Conservation (phyloP, 1,140 invertebrate species). For the Aradophagus sp. region DNA sequence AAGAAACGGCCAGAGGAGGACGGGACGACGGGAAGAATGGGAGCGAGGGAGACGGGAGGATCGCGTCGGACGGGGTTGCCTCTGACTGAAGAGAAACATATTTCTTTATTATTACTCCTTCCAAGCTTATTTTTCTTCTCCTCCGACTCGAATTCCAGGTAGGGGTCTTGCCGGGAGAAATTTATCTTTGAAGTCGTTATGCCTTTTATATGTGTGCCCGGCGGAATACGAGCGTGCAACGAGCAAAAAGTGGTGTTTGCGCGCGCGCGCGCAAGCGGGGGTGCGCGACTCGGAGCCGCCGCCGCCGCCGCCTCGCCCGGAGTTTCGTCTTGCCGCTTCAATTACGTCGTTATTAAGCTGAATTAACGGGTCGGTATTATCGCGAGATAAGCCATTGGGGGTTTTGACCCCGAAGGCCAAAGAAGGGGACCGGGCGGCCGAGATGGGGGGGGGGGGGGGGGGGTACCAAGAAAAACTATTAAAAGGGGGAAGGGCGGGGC, state of each 20-base stretch:
- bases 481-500: conserved; percentile 4
- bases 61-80: conserved; percentile 43
- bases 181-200: conserved; percentile 68
- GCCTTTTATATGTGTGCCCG: conserved; percentile 64
- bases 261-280: conserved; percentile 7
- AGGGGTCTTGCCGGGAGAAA: conserved; percentile 66
- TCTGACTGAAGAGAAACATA: conserved; percentile 73
- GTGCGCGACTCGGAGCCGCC: conserved; percentile 3
- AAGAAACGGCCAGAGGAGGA: conserved; percentile 9
- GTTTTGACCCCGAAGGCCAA: conserved; percentile 44
- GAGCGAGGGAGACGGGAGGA: conserved; percentile 9
- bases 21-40: conserved; percentile 21
- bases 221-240: conserved; percentile 46
- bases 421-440: conserved; percentile 3
- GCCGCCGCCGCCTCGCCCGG: too few relatives aligned
- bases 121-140: conserved; percentile 74
- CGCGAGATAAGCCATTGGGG: conserved; percentile 52
- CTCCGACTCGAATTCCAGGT: conserved; percentile 71
- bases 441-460: neutral
- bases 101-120: conserved; percentile 75
- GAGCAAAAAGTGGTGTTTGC: conserved; percentile 43
- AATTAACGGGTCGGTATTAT: conserved; percentile 57
- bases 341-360: conserved; percentile 58
- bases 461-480: conserved; percentile 37
- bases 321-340: conserved; percentile 53